These are phyloP conservation scores for Liposcelis brunnea DNA, from an alignment of 2,888 invertebrate genomes.

Conservation along the genomic window DNA sequence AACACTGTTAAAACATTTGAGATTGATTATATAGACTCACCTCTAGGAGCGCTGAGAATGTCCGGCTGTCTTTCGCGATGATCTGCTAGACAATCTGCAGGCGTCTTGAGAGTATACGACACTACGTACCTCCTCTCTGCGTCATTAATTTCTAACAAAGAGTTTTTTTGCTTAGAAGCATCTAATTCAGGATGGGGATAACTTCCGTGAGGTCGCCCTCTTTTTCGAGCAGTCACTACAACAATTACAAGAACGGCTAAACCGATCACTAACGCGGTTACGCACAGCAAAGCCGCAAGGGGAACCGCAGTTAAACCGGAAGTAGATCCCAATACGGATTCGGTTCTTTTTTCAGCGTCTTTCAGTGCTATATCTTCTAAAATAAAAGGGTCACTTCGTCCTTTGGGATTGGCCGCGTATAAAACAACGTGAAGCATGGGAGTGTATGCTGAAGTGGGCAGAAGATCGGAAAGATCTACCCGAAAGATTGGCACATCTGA, in stretches of 20 bases:
- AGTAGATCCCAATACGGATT: slow-evolving; percentile 27
- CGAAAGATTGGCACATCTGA: slow-evolving; percentile 47
- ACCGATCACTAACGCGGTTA: slow-evolving; percentile 45
- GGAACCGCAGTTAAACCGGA: slow-evolving; percentile 49
- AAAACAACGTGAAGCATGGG: slow-evolving; percentile 48
- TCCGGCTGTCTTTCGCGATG: slow-evolving; percentile 42
- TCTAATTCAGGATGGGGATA: slow-evolving; percentile 20
- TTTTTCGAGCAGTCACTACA: slow-evolving; percentile 42
- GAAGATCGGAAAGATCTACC: slow-evolving; percentile 42
- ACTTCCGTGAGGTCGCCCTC: slow-evolving; percentile 26
- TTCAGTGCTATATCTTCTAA: slow-evolving; percentile 74
- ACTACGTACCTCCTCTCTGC: slow-evolving; percentile 63
- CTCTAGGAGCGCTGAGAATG: slow-evolving; percentile 57
- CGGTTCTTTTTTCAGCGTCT: slow-evolving; percentile 71
- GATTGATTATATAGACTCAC: slow-evolving; percentile 18
- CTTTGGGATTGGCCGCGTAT: slow-evolving; percentile 72
- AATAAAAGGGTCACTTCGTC: slow-evolving; percentile 61
- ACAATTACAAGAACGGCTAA: slow-evolving; percentile 44
- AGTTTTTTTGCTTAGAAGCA: slow-evolving; percentile 34
- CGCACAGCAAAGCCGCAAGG: slow-evolving; percentile 47
- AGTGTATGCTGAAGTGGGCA: slow-evolving; percentile 28
- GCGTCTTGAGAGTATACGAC: slow-evolving; percentile 65
- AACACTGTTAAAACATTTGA: no score
- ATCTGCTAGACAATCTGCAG: slow-evolving; percentile 29
- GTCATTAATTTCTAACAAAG: slow-evolving; percentile 57